Base-by-base conservation (phyloP, 2,113 vertebrate genomes). In the Meriones unguiculatus region DNA sequence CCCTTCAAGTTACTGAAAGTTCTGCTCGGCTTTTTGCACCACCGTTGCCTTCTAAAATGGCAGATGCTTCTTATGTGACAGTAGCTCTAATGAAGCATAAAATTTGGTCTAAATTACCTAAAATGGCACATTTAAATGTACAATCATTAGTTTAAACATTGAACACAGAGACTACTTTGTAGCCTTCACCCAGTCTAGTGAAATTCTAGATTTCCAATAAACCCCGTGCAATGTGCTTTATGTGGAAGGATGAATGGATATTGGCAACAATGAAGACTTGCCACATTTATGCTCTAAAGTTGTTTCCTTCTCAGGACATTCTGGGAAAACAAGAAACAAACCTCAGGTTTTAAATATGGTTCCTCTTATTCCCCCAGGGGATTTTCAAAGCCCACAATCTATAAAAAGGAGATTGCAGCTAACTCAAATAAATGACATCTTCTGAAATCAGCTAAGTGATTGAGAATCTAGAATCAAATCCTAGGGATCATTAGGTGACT, bases 321-420 rank as follows among this genome's bases (percentile, higher is more conserved):
- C 80, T 94, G 54, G 70, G 82, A 85, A 93, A 93, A 97, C 54
- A 93, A 96, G 73, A 96, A 32, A 97, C 76, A 96, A 86, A 90
- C 38, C 57, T 93, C 65, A 94, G 59, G 64, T 91, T 96, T 96
- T 88, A 95, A 87, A 89, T 92, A 77, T 67, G 65, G 91, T 96
- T 91, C 69, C 84, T 96, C 87, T 89, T 93, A 97, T 46, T 92
- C 95, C 67, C 73, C 89, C 35, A 80, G 82, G 50, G 46, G 24
- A 32, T 94, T 96, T 89, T 91, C 17, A 85, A 95, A 96, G 91
- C 82, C 82, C 69, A 95, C 14, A 94, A 3, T 77, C 88, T 80
- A 72, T 87, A 80, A 85, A 87, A 52, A 69, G 80, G 52, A 88
- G 57, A n/a, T 32, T 76, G 41, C 94, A 84, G 59, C 38, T 57